Evolutionary conservation across 2,888 invertebrate genomes (phyloP).

Genomic region (Diachrysia chrysitis): DNA sequence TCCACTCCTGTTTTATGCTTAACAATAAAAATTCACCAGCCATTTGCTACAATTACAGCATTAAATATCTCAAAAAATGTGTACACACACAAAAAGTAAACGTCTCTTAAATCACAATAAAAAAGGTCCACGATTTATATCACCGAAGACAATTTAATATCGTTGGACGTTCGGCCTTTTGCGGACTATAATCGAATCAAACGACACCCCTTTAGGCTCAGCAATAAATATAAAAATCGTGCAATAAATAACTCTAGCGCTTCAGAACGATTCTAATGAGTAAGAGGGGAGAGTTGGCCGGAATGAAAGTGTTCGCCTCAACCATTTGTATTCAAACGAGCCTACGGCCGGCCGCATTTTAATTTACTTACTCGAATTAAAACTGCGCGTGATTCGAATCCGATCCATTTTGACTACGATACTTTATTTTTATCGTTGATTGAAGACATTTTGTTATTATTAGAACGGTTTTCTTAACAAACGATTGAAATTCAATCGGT

Average conservation of each 20-base stretch:
- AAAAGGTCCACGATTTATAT: slow-evolving; percentile 68
- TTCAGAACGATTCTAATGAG: slow-evolving; percentile 78
- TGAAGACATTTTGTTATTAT: slow-evolving; percentile 81
- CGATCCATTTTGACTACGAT: slow-evolving; percentile 76
- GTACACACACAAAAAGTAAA: slow-evolving; percentile 45
- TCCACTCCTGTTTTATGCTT: slow-evolving; percentile 21
- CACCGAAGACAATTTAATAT: slow-evolving; percentile 68
- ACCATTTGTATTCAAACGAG: slow-evolving; percentile 88
- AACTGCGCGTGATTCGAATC: slow-evolving; percentile 87
- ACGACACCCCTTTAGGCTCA: slow-evolving; percentile 72
- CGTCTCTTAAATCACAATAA: slow-evolving; percentile 60
- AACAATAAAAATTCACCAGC: slow-evolving; percentile 34
- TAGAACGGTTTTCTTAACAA: slow-evolving; percentile 59
- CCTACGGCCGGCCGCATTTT: slow-evolving; percentile 83
- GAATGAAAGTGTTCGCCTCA: slow-evolving; percentile 81
- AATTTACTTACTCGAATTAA: slow-evolving; percentile 89
- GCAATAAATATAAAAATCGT: slow-evolving; percentile 76
- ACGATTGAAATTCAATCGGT: slow-evolving; percentile 65
- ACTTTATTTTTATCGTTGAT: slow-evolving; percentile 87
- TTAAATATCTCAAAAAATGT: slow-evolving; percentile 30
- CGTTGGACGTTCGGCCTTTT: slow-evolving; percentile 59
- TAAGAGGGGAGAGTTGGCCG: slow-evolving; percentile 66
- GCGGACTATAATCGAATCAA: slow-evolving; percentile 72
- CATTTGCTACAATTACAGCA: slow-evolving; percentile 25
- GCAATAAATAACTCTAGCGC: slow-evolving; percentile 78